phyloP scores from a whole-genome alignment of 2,888 invertebrate species.

The Mermis nigrescens region DNA sequence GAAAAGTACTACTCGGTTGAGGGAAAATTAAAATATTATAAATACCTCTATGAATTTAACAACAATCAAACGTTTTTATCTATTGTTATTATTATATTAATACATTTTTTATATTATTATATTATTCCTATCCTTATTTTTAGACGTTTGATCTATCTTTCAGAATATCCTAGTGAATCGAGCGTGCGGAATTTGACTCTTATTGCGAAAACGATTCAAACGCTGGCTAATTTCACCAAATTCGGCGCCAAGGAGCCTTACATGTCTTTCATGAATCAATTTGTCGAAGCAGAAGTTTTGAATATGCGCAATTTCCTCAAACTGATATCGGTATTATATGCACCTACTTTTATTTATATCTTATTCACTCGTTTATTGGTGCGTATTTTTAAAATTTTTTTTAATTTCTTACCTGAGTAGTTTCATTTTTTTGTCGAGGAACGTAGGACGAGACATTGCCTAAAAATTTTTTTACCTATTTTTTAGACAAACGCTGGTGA shows the following conservation, averaged over 20 bases:
- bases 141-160: too few species aligned
- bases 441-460: too few species aligned
- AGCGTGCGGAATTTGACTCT: constrained; percentile 69
- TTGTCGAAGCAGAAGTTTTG: constrained; percentile 58
- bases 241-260: constrained; percentile 80
- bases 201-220: constrained; percentile 75
- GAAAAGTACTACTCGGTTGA: too few species aligned
- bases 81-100: neutral
- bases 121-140: neutral
- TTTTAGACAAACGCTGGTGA: neutral
- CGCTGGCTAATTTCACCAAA: constrained; percentile 67
- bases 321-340: constrained; percentile 44
- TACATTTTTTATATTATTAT: neutral
- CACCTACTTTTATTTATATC: too few species aligned
- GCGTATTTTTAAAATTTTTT: neutral
- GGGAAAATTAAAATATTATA: too few species aligned
- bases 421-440: too few species aligned
- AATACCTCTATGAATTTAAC: too few species aligned
- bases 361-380: too few species aligned
- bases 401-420: too few species aligned
- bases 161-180: constrained; percentile 70
- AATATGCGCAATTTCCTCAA: constrained; percentile 63
- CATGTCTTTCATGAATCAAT: constrained; percentile 79
- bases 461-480: too few species aligned
- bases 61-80: too few species aligned